Evolutionary conservation across 2,888 invertebrate species (phyloP).

Genomic region (Myathropa florea): DNA sequence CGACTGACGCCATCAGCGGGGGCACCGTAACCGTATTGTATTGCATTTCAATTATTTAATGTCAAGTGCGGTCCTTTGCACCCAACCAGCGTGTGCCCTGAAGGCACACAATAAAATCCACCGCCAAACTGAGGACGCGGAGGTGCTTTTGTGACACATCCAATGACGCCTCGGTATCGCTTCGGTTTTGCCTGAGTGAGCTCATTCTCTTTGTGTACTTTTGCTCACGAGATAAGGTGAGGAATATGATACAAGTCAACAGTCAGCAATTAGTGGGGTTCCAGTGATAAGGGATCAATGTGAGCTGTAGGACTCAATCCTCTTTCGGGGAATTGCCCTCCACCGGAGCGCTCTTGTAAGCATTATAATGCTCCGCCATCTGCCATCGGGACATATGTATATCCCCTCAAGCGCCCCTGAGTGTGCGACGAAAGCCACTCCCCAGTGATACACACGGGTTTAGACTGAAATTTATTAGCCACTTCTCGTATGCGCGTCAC

Average conservation of each 20-base stretch:
- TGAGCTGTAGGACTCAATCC: not conserved
- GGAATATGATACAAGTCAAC: not conserved
- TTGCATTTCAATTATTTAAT: constrained; percentile 5
- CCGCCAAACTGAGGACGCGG: too few species aligned
- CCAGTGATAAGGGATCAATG: not conserved
- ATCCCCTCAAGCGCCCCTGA: not conserved
- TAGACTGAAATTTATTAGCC: constrained; percentile 5
- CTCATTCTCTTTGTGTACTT: not conserved
- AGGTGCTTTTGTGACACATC: too few species aligned
- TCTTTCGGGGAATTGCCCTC: not conserved
- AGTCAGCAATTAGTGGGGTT: constrained; percentile 3
- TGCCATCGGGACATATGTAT: not conserved
- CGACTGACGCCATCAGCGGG: not conserved
- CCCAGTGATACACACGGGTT: not conserved
- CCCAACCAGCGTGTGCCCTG: not conserved
- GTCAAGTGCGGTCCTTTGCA: not conserved
- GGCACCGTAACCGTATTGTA: not conserved
- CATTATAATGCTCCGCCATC: not conserved
- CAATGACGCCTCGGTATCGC: not conserved
- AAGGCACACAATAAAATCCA: not conserved
- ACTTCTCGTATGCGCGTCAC: not conserved
- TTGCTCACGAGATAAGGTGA: not conserved
- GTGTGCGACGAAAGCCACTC: constrained; percentile 1
- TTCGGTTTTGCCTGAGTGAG: not conserved
- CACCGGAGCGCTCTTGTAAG: not conserved